Evolutionary conservation across 1,140 invertebrate genomes (phyloP).

Genomic region (Coelopa frigida): DNA sequence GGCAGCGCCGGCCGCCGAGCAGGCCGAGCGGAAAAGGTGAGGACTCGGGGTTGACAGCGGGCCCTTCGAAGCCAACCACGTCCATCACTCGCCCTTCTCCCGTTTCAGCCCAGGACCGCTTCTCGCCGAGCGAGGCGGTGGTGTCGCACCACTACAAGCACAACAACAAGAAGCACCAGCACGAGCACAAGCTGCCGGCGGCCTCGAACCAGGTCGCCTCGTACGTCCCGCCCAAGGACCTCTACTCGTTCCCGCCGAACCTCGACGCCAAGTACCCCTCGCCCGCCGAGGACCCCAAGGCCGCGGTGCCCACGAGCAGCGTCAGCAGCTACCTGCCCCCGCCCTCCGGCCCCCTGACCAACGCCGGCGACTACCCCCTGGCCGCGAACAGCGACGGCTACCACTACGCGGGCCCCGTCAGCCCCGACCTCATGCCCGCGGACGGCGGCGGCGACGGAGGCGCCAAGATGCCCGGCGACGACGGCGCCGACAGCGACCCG

Average conservation of each 20-base stretch:
- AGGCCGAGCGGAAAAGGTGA: conserved; percentile 14
- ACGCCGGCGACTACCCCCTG: not conserved
- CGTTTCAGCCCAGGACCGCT: conserved; percentile 28
- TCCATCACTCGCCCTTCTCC: too few relatives aligned
- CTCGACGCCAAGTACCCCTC: conserved; percentile 31
- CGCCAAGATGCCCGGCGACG: conserved; percentile 18
- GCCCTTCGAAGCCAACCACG: too few relatives aligned
- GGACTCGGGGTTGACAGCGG: too few relatives aligned
- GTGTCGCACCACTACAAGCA: conserved; percentile 22
- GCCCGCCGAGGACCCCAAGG: conserved; percentile 27
- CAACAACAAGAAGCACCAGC: conserved; percentile 18
- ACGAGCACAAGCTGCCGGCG: conserved; percentile 19
- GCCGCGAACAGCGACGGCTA: conserved; percentile 17
- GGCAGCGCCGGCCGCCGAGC: conserved; percentile 16
- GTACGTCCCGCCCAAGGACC: conserved; percentile 27
- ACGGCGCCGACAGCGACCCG: conserved; percentile 24
- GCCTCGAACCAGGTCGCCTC: conserved; percentile 25
- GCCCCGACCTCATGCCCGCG: conserved; percentile 9
- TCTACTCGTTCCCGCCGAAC: conserved; percentile 38
- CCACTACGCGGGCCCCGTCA: conserved; percentile 26
- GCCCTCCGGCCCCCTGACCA: conserved; percentile 24
- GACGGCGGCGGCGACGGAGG: conserved; percentile 7
- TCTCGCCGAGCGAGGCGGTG: conserved; percentile 32
- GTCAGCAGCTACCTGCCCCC: conserved; percentile 36
- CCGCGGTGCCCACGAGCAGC: conserved; percentile 20